Conservation (phyloP, 2,888 invertebrate species). For the Phyto melanocephala region DNA sequence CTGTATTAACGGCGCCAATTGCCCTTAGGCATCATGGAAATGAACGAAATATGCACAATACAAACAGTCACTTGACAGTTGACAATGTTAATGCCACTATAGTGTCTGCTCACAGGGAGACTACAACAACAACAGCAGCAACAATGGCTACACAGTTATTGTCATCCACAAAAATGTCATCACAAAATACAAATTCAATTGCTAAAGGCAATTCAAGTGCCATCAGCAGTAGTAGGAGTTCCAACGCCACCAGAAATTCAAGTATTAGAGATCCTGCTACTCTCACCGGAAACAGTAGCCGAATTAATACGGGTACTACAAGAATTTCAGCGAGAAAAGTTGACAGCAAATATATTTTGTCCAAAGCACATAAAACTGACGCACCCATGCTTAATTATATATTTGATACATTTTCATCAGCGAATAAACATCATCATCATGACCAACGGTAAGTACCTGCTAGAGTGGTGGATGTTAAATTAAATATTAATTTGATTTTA, state of each 20-base stretch:
- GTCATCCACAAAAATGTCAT: constrained; percentile 39
- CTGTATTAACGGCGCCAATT: constrained; percentile 2
- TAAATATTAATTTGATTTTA: background rate
- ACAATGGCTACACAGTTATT: constrained; percentile 1
- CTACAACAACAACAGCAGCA: constrained; percentile 30
- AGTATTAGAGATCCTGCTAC: background rate
- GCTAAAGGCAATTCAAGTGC: constrained; percentile 30
- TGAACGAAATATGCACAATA: constrained; percentile 62
- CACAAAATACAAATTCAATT: constrained; percentile 49
- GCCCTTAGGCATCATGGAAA: constrained; percentile 48
- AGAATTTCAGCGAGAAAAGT: constrained; percentile 70
- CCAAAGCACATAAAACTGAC: constrained; percentile 81
- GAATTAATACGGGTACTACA: constrained; percentile 57
- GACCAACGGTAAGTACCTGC: constrained; percentile 81
- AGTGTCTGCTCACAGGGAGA: constrained; percentile 31
- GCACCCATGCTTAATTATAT: constrained; percentile 87
- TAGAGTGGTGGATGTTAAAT: background rate
- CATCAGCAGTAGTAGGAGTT: constrained; percentile 39
- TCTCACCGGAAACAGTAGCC: constrained; percentile 43
- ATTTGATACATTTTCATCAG: constrained; percentile 85
- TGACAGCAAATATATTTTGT: constrained; percentile 77
- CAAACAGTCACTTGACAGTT: constrained; percentile 60
- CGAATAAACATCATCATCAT: constrained; percentile 86
- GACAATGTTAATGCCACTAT: constrained; percentile 58
- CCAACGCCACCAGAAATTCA: constrained; percentile 18